Evolutionary conservation across 2,797 vertebrate species (phyloP), one percentile per base, ranked within the genome.

Genomic region (Silurus lanzhouensis): DNA sequence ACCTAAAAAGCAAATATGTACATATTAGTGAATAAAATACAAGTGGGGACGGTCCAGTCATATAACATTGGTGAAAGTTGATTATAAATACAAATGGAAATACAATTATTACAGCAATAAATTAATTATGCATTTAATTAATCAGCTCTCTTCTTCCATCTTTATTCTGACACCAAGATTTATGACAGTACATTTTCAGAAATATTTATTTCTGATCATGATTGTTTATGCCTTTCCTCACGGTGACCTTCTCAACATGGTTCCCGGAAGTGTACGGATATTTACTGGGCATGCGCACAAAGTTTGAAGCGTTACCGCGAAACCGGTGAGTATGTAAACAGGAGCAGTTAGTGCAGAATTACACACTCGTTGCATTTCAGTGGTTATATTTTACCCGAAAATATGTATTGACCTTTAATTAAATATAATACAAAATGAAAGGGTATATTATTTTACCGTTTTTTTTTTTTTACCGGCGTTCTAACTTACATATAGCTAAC

Each of bases 271-370:
- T 6, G 38, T 0, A 10, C 68, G 1, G 3, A 48, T 63, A 6
- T 63, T 61, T 14, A 20, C 1, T 83, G 81, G 0, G 81, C 81
- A 72, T 83, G 81, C 57, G 81, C 66, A 27, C 22, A 48, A 74
- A 0, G 6, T 72, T 74, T 2, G 10, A 83, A 83, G 6, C n/a
- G 6, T 6, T 25, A 5, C 22, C 81, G 81, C 81, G 81, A 83
- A 83, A 20, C 57, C 22, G 68, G 81, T 60, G 57, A 83, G 67
- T 83, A 19, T 46, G 3, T 81, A 0, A 48, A 20, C 61, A 81
- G 1, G 27, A 48, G 17, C 10, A 14, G 22, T 5, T n/a, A 46
- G 58, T 58, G 9, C 20, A 38, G 15, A 77, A 3, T 60, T 6
- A 64, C 1, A 19, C 64, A 25, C 22, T 63, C 44, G 9, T 2